These are phyloP conservation scores for Halcyon smyrnensis DNA, from an alignment of 2,797 vertebrate genomes.

Conservation along the genomic window DNA sequence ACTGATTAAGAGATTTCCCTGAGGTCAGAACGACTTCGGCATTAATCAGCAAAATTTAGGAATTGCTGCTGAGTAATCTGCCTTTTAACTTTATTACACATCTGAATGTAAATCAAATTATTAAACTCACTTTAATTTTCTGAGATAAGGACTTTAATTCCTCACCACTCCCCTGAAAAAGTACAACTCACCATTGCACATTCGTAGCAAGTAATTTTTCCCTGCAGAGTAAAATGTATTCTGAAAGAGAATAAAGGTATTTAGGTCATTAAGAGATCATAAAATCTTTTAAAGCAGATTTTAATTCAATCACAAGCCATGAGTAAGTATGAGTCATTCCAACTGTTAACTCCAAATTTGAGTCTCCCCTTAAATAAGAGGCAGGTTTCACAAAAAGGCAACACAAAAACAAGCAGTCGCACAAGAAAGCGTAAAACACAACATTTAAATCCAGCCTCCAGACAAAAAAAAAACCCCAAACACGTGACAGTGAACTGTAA, in stretches of 20 bases:
- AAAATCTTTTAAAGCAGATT: not conserved
- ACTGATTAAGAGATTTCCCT: not conserved
- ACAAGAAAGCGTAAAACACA: not conserved
- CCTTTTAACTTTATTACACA: not conserved
- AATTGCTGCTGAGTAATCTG: not conserved
- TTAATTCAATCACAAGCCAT: not conserved
- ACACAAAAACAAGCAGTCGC: not conserved
- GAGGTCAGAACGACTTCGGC: not conserved
- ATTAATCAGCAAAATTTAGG: not conserved
- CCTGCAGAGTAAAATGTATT: conserved; percentile 96
- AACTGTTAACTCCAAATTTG: not conserved
- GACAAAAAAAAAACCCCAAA: not conserved
- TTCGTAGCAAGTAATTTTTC: conserved; percentile 96
- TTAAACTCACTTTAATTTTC: not conserved
- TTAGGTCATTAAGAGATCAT: not conserved
- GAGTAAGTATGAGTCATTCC: not conserved
- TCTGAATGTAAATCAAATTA: not conserved
- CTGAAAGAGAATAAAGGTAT: conserved; percentile 76
- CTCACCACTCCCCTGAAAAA: not conserved
- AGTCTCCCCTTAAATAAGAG: not conserved
- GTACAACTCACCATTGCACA: conserved; percentile 94
- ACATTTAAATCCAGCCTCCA: not conserved
- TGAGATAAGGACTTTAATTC: not conserved
- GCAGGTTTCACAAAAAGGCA: not conserved
- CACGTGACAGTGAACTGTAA: not conserved